A percentile compares a stretch with the other conserved stretches of the same genome.
Conservation (phyloP, 2,113 vertebrate species). For the Theristicus caerulescens region DNA sequence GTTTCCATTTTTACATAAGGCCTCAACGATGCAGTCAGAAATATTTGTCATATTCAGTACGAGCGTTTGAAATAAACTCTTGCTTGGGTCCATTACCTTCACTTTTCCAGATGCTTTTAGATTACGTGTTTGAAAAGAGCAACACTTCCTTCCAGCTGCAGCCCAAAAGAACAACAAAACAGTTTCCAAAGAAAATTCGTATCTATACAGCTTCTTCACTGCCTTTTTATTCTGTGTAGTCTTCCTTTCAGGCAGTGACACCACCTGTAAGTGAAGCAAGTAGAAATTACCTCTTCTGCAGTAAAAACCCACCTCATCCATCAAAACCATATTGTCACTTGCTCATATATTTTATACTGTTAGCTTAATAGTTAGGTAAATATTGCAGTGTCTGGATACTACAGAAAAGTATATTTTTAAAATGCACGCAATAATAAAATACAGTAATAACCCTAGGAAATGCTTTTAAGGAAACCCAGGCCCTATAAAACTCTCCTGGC, state of each 20-base stretch:
- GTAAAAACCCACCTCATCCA: neutral
- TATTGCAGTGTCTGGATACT: neutral
- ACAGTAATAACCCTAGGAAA: neutral
- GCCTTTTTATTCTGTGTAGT: neutral
- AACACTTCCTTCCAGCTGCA: neutral
- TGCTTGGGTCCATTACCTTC: neutral
- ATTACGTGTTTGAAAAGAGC: neutral
- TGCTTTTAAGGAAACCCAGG: neutral
- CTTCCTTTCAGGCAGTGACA: neutral
- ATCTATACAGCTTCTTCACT: neutral
- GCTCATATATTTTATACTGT: neutral
- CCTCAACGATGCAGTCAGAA: neutral
- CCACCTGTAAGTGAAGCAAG: neutral
- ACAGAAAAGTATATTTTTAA: neutral
- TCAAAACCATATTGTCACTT: neutral
- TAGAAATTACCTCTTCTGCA: neutral
- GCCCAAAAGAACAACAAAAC: neutral
- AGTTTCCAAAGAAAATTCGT: rapidly evolving
- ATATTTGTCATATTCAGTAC: neutral
- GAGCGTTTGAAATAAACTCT: neutral
- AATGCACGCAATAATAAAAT: neutral
- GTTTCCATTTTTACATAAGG: neutral
- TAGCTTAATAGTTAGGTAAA: neutral
- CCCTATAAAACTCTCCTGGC: neutral
- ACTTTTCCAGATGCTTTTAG: neutral